Evolutionary conservation across 2,113 vertebrate species (phyloP).

Genomic region (Phyllostomus hastatus): DNA sequence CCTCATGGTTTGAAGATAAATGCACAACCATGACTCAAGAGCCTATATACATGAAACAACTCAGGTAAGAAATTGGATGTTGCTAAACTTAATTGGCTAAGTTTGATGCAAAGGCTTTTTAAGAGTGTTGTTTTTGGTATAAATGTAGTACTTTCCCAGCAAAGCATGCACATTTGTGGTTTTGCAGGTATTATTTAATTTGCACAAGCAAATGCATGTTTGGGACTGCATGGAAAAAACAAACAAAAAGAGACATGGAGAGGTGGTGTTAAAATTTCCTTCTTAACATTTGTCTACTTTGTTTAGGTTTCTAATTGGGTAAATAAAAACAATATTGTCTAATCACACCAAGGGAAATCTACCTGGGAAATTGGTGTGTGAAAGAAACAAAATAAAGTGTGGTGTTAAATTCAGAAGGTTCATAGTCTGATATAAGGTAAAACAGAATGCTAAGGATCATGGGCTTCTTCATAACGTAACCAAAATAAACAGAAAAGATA

Average conservation of each 20-base stretch:
- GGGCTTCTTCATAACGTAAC: not conserved
- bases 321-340: not conserved
- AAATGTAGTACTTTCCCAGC: not conserved
- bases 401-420: not conserved
- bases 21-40: not conserved
- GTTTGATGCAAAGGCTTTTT: not conserved
- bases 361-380: not conserved
- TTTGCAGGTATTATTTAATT: not conserved
- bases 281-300: not conserved
- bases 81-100: constrained; percentile 11
- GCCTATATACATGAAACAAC: accelerated
- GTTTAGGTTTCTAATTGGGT: not conserved
- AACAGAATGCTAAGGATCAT: not conserved
- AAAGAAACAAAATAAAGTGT: not conserved
- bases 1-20: not conserved
- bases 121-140: not conserved
- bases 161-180: not conserved
- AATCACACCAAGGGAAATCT: not conserved
- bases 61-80: not conserved
- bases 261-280: not conserved
- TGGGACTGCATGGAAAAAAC: not conserved
- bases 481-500: not conserved
- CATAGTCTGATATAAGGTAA: not conserved
- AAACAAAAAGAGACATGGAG: not conserved
- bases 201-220: not conserved